These are phyloP conservation scores for Apantesis nais DNA, from an alignment of 2,888 invertebrate genomes.

Conservation along the genomic window DNA sequence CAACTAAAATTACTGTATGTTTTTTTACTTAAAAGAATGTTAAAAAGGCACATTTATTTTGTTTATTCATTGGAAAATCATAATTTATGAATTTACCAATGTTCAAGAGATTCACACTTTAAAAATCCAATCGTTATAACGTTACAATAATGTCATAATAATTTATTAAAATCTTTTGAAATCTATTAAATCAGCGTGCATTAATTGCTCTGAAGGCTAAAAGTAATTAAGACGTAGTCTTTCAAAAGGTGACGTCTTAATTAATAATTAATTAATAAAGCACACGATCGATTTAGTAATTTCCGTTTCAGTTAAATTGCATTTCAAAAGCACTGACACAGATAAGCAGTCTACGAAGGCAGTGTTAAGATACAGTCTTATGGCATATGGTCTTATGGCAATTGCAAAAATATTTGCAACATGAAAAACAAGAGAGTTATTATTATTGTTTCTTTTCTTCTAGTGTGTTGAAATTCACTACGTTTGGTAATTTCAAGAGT, in stretches of 20 bases:
- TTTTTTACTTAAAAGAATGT: not conserved
- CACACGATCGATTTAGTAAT: not conserved
- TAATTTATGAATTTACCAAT: not conserved
- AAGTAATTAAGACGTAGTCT: not conserved
- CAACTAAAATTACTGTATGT: no score
- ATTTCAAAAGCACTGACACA: not conserved
- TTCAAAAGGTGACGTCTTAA: not conserved
- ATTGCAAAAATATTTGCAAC: not conserved
- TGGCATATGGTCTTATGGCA: not conserved
- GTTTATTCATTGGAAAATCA: no score
- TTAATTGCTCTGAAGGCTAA: not conserved
- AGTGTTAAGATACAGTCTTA: not conserved
- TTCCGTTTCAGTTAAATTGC: not conserved
- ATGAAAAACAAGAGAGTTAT: not conserved
- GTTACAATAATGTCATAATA: not conserved
- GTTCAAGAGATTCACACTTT: not conserved
- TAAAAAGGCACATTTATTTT: not conserved
- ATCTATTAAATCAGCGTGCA: not conserved
- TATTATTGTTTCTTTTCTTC: not conserved
- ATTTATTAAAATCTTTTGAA: not conserved
- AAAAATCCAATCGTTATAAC: not conserved
- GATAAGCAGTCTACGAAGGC: not conserved
- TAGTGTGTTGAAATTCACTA: no score
- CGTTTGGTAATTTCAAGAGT: no score
- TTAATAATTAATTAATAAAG: conserved; percentile 1